Evolutionary conservation across 2,888 invertebrate species (phyloP).

Genomic region (Acanthococcus lagerstroemiae): DNA sequence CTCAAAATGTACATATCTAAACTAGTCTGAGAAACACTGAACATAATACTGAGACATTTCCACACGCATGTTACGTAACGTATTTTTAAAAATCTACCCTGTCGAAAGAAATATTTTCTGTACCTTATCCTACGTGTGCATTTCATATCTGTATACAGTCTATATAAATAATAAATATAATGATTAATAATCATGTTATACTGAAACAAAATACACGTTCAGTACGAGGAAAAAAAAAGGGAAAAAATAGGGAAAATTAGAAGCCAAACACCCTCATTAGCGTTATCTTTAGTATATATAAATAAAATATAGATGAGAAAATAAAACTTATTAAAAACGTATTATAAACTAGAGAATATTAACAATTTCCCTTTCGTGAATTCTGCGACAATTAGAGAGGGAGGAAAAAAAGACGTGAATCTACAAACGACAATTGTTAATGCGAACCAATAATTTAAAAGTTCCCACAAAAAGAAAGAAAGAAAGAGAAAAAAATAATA

Average conservation of each 20-base stretch:
- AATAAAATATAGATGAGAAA: constrained; percentile 6
- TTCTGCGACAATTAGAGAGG: not conserved
- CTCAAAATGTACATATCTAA: too few relatives aligned
- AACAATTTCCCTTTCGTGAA: not conserved
- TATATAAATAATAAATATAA: not conserved
- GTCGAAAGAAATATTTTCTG: not conserved
- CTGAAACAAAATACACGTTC: constrained; percentile 14
- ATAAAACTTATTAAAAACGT: constrained; percentile 1
- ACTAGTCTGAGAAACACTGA: not conserved
- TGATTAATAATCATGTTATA: constrained; percentile 2
- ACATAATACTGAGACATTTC: not conserved
- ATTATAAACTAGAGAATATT: not conserved
- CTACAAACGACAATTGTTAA: not conserved
- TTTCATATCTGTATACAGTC: constrained; percentile 25
- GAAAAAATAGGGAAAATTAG: constrained; percentile 9
- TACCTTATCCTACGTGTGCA: constrained; percentile 11
- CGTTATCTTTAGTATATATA: constrained; percentile 17
- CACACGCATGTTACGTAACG: not conserved
- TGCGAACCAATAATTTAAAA: not conserved
- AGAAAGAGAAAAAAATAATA: not conserved
- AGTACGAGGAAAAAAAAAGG: constrained; percentile 6
- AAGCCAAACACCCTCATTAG: constrained; percentile 26
- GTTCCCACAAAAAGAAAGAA: not conserved
- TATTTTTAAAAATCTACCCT: not conserved
- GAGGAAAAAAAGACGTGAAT: constrained; percentile 7